A percentile compares a stretch with the other conserved stretches of the same genome.
Evolutionary conservation across 2,888 invertebrate species (phyloP).

Genomic region (Cantharis nigra): DNA sequence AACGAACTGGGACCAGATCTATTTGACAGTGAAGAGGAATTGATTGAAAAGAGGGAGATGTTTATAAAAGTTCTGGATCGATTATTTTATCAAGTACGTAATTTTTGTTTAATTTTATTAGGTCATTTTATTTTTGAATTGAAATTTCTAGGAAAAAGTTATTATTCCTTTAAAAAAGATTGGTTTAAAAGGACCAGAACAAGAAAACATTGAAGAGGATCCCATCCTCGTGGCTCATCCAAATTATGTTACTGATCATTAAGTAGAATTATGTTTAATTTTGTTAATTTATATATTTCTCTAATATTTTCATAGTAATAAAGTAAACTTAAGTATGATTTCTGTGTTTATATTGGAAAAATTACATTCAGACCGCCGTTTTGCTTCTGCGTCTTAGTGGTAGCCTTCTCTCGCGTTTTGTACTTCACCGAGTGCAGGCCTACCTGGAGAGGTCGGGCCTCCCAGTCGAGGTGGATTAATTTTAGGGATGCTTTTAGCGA

Average conservation of each 20-base stretch:
- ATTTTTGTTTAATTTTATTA: not conserved
- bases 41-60: slow-evolving; percentile 83
- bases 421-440: too few relatives aligned
- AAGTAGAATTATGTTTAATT: not conserved
- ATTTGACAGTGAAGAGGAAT: slow-evolving; percentile 89
- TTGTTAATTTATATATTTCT: not conserved
- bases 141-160: slow-evolving; percentile 73
- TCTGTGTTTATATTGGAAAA: not conserved
- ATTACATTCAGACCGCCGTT: too few relatives aligned
- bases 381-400: too few relatives aligned
- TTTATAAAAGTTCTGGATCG: slow-evolving; percentile 94
- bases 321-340: not conserved
- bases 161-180: slow-evolving; percentile 73
- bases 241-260: slow-evolving; percentile 81
- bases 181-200: slow-evolving; percentile 58
- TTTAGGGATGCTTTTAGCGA: too few relatives aligned
- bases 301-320: not conserved
- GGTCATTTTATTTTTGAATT: slow-evolving; percentile 27
- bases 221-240: slow-evolving; percentile 94
- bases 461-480: too few relatives aligned
- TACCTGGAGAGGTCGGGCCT: too few relatives aligned
- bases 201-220: slow-evolving; percentile 69
- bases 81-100: slow-evolving; percentile 78
- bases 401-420: too few relatives aligned
- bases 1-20: slow-evolving; percentile 78